Conservation (phyloP, 2,797 vertebrate genomes). For the Rachycentron canadum region DNA sequence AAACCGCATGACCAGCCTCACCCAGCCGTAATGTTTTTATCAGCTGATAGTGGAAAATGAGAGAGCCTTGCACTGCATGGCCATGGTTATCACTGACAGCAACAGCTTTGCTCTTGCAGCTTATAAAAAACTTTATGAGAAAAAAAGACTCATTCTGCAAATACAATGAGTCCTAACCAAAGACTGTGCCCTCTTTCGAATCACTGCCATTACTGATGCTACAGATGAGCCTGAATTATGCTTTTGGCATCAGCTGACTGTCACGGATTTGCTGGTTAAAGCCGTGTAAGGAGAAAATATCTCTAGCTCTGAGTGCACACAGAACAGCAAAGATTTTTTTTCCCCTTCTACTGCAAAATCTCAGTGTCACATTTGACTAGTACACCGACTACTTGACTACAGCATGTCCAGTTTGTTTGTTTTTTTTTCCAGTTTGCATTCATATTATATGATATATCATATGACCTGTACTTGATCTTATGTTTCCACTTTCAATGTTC, state of each 20-base stretch:
- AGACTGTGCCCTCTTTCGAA: slow-evolving; percentile 7
- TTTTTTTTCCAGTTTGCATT: neutral
- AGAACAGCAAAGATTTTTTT: neutral
- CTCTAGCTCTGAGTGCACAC: slow-evolving; percentile 18
- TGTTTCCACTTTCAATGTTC: neutral
- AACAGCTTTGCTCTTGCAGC: slow-evolving; percentile 20
- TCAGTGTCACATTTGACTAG: neutral
- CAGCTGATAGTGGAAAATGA: slow-evolving; percentile 58
- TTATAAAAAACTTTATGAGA: slow-evolving; percentile 19
- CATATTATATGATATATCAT: no score
- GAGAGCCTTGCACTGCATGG: slow-evolving; percentile 31
- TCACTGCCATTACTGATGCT: slow-evolving; percentile 15
- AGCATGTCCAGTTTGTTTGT: neutral
- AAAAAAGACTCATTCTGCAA: neutral
- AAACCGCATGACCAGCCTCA: slow-evolving; percentile 69
- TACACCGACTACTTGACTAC: no score
- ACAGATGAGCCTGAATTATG: slow-evolving; percentile 41
- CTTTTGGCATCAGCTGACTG: slow-evolving; percentile 46
- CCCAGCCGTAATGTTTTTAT: slow-evolving; percentile 67
- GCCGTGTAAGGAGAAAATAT: slow-evolving; percentile 5
- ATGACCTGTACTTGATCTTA: neutral
- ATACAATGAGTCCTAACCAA: slow-evolving; percentile 8
- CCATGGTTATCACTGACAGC: slow-evolving; percentile 23
- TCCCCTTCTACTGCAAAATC: neutral
- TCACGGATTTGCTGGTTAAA: slow-evolving; percentile 6